Conservation (phyloP, 2,888 invertebrate species). For the Pollenia amentaria region DNA sequence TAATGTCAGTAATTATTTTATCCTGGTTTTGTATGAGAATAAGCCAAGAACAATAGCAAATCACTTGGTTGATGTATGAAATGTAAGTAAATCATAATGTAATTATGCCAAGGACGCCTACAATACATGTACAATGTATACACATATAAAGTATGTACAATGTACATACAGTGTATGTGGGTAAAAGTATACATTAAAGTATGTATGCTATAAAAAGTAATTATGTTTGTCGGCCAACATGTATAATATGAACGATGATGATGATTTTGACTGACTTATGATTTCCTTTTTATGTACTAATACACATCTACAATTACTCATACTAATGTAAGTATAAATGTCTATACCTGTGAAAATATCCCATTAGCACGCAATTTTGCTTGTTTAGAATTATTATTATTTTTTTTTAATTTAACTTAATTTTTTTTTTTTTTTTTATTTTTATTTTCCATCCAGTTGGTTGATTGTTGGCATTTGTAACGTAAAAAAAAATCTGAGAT, state of each 20-base stretch:
- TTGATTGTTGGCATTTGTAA: constrained; percentile 23
- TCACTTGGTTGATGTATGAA: background rate
- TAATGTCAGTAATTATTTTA: constrained; percentile 57
- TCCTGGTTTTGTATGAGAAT: background rate
- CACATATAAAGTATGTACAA: background rate
- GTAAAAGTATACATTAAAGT: constrained; percentile 11
- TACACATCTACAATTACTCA: constrained; percentile 3
- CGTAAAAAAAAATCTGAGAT: constrained; percentile 27
- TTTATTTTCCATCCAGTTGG: background rate
- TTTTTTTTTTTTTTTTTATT: constrained; percentile 26
- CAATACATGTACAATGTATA: constrained; percentile 8
- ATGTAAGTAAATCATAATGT: constrained; percentile 62
- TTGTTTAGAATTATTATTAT: constrained; percentile 37
- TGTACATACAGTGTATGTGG: background rate
- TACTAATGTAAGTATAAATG: background rate
- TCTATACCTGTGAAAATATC: constrained; percentile 61
- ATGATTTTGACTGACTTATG: constrained; percentile 72
- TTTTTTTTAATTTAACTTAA: background rate
- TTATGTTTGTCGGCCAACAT: constrained; percentile 69
- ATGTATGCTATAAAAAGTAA: constrained; percentile 47
- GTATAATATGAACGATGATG: constrained; percentile 38
- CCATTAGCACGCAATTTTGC: constrained; percentile 72
- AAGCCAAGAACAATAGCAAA: background rate
- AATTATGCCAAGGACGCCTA: constrained; percentile 70
- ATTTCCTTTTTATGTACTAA: constrained; percentile 65